phyloP scores from a whole-genome alignment of 2,113 vertebrate species.

The Telmatochromis sp. region DNA sequence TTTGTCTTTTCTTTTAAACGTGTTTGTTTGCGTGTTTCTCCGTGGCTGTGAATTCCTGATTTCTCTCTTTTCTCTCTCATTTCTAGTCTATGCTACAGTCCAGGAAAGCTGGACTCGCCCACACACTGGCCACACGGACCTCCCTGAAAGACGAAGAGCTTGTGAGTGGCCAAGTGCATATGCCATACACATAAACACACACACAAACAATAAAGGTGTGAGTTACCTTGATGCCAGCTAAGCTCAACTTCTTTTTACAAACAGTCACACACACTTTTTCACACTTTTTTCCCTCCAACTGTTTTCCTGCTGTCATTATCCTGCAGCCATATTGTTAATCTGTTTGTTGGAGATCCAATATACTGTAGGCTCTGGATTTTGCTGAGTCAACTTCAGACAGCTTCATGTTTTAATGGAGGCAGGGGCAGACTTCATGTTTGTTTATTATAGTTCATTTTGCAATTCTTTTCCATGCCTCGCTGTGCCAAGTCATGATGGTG shows the following conservation, averaged over 20 bases:
- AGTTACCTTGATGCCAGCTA: not conserved
- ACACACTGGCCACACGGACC: slow-evolving; percentile 84
- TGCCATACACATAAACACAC: not conserved
- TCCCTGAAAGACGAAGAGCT: slow-evolving; percentile 95
- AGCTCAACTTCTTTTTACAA: not conserved
- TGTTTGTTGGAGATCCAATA: not conserved
- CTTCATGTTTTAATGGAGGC: not conserved
- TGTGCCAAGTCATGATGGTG: not conserved
- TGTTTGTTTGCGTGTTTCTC: not conserved
- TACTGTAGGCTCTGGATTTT: not conserved
- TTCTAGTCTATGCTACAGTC: slow-evolving; percentile 90
- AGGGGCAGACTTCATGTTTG: not conserved
- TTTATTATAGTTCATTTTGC: not conserved
- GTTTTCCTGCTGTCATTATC: not conserved
- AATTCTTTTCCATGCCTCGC: not conserved
- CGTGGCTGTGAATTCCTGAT: not conserved
- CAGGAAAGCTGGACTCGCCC: slow-evolving; percentile 89
- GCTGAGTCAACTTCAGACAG: not conserved
- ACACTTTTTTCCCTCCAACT: not conserved
- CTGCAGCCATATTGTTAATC: not conserved
- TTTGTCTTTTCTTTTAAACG: not conserved
- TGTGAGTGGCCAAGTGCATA: slow-evolving; percentile 70
- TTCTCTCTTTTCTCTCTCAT: not conserved
- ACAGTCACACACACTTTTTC: not conserved
- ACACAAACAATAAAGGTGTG: not conserved